These are phyloP conservation scores for Junonia oenone DNA, from an alignment of 2,888 invertebrate species.

Conservation along the genomic window DNA sequence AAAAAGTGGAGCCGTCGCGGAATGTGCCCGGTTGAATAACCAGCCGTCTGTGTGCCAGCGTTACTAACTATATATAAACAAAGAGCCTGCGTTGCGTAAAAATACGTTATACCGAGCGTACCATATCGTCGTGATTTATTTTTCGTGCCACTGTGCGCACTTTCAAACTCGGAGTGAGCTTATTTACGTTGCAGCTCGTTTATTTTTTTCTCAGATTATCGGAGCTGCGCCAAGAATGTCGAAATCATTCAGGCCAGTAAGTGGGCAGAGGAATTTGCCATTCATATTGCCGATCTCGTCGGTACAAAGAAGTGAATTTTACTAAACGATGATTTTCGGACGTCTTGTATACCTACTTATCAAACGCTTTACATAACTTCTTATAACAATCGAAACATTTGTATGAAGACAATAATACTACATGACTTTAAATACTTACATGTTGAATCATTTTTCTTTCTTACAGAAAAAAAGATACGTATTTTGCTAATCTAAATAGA, in stretches of 20 bases:
- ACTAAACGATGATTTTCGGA: conserved; percentile 4
- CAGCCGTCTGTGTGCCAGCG: conserved; percentile 59
- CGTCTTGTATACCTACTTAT: conserved; percentile 1
- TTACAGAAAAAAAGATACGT: too few species aligned
- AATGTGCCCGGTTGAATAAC: conserved; percentile 77
- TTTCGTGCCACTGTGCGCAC: conserved; percentile 56
- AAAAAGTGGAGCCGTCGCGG: conserved; percentile 74
- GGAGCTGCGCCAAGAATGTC: conserved; percentile 76
- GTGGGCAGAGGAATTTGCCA: conserved; percentile 76
- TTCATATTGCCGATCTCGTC: conserved; percentile 64
- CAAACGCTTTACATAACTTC: too few species aligned
- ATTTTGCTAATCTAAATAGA: too few species aligned
- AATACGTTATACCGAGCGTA: conserved; percentile 65
- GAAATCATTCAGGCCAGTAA: conserved; percentile 78
- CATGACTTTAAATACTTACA: too few species aligned
- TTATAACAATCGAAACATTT: too few species aligned
- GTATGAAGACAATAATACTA: too few species aligned
- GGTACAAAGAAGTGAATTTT: conserved; percentile 17
- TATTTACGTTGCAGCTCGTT: conserved; percentile 67
- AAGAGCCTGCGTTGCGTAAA: conserved; percentile 73
- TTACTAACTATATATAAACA: conserved; percentile 65
- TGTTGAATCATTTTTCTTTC: too few species aligned
- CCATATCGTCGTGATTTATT: conserved; percentile 67
- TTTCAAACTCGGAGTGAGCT: conserved; percentile 54
- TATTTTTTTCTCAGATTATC: conserved; percentile 73